phyloP scores from a whole-genome alignment of 2,888 invertebrate species.

The Tenodera sinensis region DNA sequence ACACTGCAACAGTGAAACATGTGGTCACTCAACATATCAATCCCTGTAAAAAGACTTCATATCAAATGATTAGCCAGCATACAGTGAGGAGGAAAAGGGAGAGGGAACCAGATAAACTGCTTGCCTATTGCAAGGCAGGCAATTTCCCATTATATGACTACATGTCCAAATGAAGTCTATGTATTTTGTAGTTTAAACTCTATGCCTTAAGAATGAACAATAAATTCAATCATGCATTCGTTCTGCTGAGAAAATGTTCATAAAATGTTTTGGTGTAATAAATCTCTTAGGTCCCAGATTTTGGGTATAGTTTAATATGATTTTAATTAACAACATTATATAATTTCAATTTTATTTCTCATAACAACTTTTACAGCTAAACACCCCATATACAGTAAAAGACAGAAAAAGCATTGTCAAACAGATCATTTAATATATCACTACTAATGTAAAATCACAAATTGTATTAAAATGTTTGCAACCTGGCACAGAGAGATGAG shows the following conservation, averaged over 20 bases:
- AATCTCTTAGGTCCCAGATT: neutral
- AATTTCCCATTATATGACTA: no score
- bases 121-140: no score
- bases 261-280: neutral
- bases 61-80: no score
- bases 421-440: neutral
- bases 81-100: no score
- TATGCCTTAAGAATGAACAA: no score
- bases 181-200: no score
- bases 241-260: neutral
- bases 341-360: constrained; percentile 3
- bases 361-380: constrained; percentile 14
- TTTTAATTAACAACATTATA: neutral
- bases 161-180: no score
- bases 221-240: no score
- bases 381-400: neutral
- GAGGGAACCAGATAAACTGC: no score
- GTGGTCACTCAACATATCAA: no score
- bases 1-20: no score
- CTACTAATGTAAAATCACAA: neutral
- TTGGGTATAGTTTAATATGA: neutral
- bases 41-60: no score
- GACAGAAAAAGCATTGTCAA: neutral
- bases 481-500: neutral
- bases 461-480: neutral